Evolutionary conservation across 2,113 vertebrate genomes (phyloP).

Genomic region (Corvus hawaiiensis): DNA sequence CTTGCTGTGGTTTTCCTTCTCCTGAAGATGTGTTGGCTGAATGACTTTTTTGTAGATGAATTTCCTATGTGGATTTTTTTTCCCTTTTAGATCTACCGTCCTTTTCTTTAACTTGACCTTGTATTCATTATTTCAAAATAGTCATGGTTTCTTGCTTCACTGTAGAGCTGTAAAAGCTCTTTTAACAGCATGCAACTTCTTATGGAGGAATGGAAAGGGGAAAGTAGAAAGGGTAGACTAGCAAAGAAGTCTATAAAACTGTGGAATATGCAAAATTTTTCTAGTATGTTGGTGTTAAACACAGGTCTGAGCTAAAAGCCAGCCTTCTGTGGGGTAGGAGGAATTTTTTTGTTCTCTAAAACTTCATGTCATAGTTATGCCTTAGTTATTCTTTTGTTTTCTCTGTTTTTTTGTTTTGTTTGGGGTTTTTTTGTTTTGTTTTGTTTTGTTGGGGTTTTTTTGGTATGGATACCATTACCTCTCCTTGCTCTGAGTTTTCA

Average conservation of each 20-base stretch:
- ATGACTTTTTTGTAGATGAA: neutral
- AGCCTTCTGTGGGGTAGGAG: neutral
- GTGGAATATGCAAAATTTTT: neutral
- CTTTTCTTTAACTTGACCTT: neutral
- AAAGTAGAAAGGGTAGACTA: neutral
- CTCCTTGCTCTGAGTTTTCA: neutral
- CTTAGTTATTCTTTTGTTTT: neutral
- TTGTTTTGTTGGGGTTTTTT: neutral
- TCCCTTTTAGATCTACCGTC: neutral
- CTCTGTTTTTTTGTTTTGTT: neutral
- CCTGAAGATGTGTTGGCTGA: neutral
- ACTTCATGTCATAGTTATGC: neutral
- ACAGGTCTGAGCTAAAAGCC: neutral
- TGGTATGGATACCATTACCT: neutral
- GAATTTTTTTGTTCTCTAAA: neutral
- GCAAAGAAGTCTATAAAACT: neutral
- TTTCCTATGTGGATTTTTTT: neutral
- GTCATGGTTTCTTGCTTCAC: neutral
- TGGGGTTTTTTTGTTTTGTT: no score
- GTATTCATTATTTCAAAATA: neutral
- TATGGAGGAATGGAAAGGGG: neutral
- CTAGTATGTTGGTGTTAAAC: neutral
- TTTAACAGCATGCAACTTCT: neutral
- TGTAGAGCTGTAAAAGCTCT: neutral
- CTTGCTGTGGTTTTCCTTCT: neutral